Evolutionary conservation across 2,888 invertebrate genomes (phyloP).

Genomic region (Lasioglossum figueresi): DNA sequence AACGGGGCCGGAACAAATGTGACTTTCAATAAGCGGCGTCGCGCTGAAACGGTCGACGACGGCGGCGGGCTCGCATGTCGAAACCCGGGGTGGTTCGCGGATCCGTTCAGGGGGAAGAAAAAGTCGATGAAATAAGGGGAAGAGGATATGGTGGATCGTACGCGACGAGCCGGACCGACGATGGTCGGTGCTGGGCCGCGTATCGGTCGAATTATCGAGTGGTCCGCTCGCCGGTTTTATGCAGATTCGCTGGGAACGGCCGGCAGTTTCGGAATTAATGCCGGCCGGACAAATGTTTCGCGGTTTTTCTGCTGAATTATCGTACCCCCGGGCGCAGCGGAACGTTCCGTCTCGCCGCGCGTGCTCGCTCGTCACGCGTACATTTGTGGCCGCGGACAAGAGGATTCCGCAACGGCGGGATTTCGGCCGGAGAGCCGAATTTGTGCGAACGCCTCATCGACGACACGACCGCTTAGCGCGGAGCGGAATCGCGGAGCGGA

Average conservation of each 20-base stretch:
- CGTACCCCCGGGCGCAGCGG: constrained; percentile 67
- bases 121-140: constrained; percentile 53
- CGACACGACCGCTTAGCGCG: background rate
- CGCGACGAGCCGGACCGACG: constrained; percentile 2
- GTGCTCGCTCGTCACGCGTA: constrained; percentile 15
- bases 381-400: background rate
- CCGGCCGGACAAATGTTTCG: constrained; percentile 72
- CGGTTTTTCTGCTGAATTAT: constrained; percentile 75
- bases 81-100: background rate
- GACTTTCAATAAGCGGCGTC: constrained; percentile 55
- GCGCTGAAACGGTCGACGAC: constrained; percentile 26
- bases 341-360: constrained; percentile 45
- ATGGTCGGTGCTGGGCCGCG: constrained; percentile 21
- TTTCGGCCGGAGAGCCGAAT: background rate
- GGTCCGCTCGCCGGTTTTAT: constrained; percentile 72
- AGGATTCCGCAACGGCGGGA: background rate
- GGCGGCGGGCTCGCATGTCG: background rate
- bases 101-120: constrained; percentile 31
- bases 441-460: background rate
- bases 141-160: background rate
- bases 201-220: constrained; percentile 76
- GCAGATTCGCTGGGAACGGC: constrained; percentile 70
- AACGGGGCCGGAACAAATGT: constrained; percentile 57
- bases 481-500: background rate
- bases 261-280: constrained; percentile 73